Base-by-base conservation (phyloP, 2,113 vertebrate species). In the Lophotis ruficrista region DNA sequence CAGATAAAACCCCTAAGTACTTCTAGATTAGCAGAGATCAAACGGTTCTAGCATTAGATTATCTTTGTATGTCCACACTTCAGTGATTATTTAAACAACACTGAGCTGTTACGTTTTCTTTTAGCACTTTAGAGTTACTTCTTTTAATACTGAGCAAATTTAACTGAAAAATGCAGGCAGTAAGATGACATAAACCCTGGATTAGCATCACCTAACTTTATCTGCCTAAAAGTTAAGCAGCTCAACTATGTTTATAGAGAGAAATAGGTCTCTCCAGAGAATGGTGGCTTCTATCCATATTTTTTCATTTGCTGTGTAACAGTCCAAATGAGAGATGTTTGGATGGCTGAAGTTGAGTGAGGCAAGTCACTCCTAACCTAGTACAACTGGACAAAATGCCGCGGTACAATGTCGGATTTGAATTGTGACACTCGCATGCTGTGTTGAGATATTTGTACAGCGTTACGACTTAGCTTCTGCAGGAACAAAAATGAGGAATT, bases 11-110 rank as follows among this genome's bases (percentile, higher is more conserved):
- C 19, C 14, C 30, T 53, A 22, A 76, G 82, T 43, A 16, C 22
- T 92, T 80, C 61, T 70, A 92, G n/a, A 75, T 86, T 69, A 94
- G 48, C 65, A 83, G 61, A 95, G 54, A n/a, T 87, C 54, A 83
- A 89, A 54, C 22, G 83, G 37, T 66, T 81, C 35, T 45, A 51
- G 43, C 79, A 19, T 80, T 37, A 86, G 31, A 89, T 69, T 61
- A 75, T 16, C 31, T 83, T 83, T 65, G 17, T 61, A 10, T 41
- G 77, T 94, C 90, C 56, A 58, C 50, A 71, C 76, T 69, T 76
- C 21, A 38, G 23, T 54, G 22, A 19, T 91, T 90, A 43, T 90
- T 78, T 79, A 57, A 56, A 41, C 56, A 82, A 45, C 12, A 16
- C 12, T 85, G 23, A 5, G 3, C 7, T 76, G 50, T 80, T 90